These are phyloP conservation scores for Leuciscus idus DNA, from an alignment of 2,113 vertebrate genomes.

Conservation along the genomic window DNA sequence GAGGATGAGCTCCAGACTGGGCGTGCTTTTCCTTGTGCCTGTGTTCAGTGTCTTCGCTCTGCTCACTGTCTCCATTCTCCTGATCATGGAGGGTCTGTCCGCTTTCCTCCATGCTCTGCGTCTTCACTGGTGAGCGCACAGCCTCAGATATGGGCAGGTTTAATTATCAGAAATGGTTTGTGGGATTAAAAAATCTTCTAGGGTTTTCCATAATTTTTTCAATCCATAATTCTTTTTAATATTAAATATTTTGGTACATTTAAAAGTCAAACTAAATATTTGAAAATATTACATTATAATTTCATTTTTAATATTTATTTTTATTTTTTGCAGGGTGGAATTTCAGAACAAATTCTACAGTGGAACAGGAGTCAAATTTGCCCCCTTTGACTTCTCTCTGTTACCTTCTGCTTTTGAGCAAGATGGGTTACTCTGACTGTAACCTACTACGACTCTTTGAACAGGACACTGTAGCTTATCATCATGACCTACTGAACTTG, in stretches of 20 bases:
- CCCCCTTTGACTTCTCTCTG: constrained; percentile 92
- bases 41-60: constrained; percentile 83
- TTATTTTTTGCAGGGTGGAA: constrained; percentile 87
- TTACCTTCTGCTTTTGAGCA: constrained; percentile 86
- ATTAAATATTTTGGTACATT: neutral
- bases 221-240: neutral
- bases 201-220: neutral
- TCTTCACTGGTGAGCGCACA: constrained; percentile 89
- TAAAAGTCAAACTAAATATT: neutral
- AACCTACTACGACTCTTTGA: constrained; percentile 1
- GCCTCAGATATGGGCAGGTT: constrained; percentile 6
- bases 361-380: constrained; percentile 91
- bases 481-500: constrained; percentile 47
- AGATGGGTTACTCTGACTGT: constrained; percentile 72
- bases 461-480: neutral
- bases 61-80: constrained; percentile 89
- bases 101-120: constrained; percentile 96
- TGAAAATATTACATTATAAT: neutral
- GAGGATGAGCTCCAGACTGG: constrained; percentile 75
- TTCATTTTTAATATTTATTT: too few relatives aligned
- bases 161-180: neutral
- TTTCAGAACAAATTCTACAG: constrained; percentile 99
- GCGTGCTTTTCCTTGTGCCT: constrained; percentile 82
- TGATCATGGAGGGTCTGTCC: constrained; percentile 98
- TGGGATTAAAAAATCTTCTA: neutral